A percentile compares a stretch with the other conserved stretches of the same genome.
phyloP scores from a whole-genome alignment of 1,140 invertebrate species.

The Drosophila sproati region DNA sequence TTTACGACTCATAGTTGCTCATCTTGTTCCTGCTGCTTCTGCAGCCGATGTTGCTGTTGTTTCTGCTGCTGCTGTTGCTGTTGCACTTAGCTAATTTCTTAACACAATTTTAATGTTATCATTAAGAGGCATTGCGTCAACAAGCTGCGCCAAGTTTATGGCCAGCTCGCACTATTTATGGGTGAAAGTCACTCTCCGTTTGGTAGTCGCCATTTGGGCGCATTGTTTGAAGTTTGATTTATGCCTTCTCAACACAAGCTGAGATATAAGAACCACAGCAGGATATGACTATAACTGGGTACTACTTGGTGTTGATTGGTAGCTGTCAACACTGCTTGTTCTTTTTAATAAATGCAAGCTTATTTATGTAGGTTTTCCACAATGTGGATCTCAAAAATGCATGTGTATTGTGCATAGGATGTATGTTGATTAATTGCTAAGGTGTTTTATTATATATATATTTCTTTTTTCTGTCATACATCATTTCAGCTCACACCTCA shows the following conservation, averaged over 20 bases:
- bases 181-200: conserved; percentile 64
- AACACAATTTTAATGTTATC: conserved; percentile 84
- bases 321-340: conserved; percentile 7
- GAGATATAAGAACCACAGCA: conserved; percentile 44
- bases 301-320: conserved; percentile 50
- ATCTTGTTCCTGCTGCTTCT: conserved; percentile 24
- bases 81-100: conserved; percentile 72
- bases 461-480: too few relatives aligned
- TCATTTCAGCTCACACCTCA: too few relatives aligned
- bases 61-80: conserved; percentile 4
- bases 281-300: conserved; percentile 16
- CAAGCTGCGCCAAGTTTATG: conserved; percentile 53
- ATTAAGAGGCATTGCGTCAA: conserved; percentile 74
- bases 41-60: neutral
- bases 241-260: conserved; percentile 23
- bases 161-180: conserved; percentile 67
- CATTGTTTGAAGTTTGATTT: conserved; percentile 75
- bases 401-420: too few relatives aligned
- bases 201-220: conserved; percentile 42
- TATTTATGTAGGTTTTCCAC: neutral
- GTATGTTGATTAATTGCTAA: too few relatives aligned
- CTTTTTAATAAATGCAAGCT: neutral
- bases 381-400: neutral
- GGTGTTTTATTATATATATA: too few relatives aligned
- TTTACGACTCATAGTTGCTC: conserved; percentile 64